These are phyloP conservation scores for Pteropus rufus DNA, from an alignment of 2,797 vertebrate species.

Conservation along the genomic window DNA sequence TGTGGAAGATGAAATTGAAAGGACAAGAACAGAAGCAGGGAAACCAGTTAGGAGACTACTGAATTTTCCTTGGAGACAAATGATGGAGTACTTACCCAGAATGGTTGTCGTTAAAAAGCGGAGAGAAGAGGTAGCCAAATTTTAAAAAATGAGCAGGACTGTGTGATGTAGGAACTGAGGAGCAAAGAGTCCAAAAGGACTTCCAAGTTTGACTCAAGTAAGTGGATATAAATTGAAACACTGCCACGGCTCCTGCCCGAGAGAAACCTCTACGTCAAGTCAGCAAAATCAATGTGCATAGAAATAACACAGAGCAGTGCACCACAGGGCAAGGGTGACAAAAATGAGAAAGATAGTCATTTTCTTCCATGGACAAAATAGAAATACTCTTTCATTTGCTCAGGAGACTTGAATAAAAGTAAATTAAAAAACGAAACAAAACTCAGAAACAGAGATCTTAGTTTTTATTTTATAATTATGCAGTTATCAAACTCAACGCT, in stretches of 20 bases:
- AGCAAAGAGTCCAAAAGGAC: not conserved
- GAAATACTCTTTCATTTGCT: not conserved
- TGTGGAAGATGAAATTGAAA: not conserved
- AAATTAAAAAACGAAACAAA: not conserved
- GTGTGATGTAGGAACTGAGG: not conserved
- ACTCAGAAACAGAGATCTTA: not conserved
- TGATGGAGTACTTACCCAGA: not conserved
- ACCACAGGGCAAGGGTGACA: fast-evolving
- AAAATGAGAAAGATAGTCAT: not conserved
- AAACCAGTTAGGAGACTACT: not conserved
- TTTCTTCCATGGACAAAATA: not conserved
- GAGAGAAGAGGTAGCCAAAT: not conserved
- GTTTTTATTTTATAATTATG: slow-evolving; percentile 49
- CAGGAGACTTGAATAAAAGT: not conserved
- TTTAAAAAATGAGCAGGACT: not conserved
- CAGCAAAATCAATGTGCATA: not conserved
- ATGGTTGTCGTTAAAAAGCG: not conserved
- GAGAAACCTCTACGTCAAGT: not conserved
- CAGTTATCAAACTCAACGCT: not conserved
- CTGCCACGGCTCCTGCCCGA: not conserved
- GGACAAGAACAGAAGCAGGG: not conserved
- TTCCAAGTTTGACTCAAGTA: not conserved
- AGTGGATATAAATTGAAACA: not conserved
- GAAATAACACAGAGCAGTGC: not conserved
- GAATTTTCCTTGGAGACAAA: not conserved